Base-by-base conservation (phyloP, 2,113 vertebrate genomes). In the Brachirus orientalis region DNA sequence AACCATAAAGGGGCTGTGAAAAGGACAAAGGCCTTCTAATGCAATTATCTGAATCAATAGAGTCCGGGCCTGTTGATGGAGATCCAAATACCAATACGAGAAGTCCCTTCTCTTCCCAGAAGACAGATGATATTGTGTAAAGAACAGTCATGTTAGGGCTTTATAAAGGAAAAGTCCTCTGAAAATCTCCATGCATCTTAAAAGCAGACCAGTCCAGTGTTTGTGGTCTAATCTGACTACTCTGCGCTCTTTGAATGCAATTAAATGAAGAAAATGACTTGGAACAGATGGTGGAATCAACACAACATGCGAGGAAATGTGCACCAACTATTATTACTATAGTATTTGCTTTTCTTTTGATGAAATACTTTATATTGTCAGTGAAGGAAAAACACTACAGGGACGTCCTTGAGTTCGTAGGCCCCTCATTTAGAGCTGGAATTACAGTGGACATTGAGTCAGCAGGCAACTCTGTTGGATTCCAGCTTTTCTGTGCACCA, bases 221-320 rank as follows among this genome's bases (percentile, higher is more conserved):
- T 72, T 76, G 70, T 64, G 82, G 82, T 85, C 63, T 0, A 17
- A 19, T 78, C 10, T 53, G 57, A 65, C 52, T 12, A 45, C 1
- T 4, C 47, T 64, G 63, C 82, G 77, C 70, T 69, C 51, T 71
- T 70, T 50, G 47, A 80, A 80, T 72, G 69, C 66, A 88, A 77
- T 83, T 83, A 65, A 45, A 82, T 57, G 58, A 47, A 65, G 28
- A 78, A 70, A 79, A 78, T 64, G 69, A 60, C 52, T 86, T 85
- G 87, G 84, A 90, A 76, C 69, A 69, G 60, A 63, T 57, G 66
- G 51, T 66, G 75, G 86, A 85, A 83, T 73, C 69, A 40, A 45
- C 63, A 46, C 55, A 70, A 85, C 77, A 80, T 70, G 47, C 72
- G 73, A 65, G 77, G 62, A 77, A 79, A 58, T 47, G 61, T 59